Base-by-base conservation (phyloP, 2,113 vertebrate species). In the Elgaria multicarinata region DNA sequence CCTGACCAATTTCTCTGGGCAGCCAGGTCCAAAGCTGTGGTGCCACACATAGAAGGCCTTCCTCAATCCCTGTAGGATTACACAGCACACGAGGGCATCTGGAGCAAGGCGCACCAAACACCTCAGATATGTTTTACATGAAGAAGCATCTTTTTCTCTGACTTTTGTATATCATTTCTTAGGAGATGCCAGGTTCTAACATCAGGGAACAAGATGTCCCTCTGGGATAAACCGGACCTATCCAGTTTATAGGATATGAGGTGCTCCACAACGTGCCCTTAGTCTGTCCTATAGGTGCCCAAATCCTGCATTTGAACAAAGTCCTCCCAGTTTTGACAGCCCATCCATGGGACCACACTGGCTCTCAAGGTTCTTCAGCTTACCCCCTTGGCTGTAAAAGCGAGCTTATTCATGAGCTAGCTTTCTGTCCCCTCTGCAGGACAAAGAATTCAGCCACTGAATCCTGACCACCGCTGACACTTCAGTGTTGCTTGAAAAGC, bases 361-460 rank as follows among this genome's bases (percentile, higher is more conserved):
- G 46, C 55, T 72, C 13, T 42, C 36, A 10, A 72, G 33, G 66
- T 46, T 66, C 39, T 42, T 46, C 36, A 82, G 66, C 8, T 9
- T 67, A 24, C 7, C 39, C 28, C 31, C 18, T 3, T 82, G 9
- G 28, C 39, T 55, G 3, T 39, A 53, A 66, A 46, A 20, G 39
- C 42, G n/a, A 87, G 12, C 3, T 20, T 6, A 24, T 7, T 87
- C 50, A 71, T 31, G 16, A 55, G 13, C n/a, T 10, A 0, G 0
- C 44, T 1, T 53, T 39, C 66, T 36, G 64, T 24, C 46, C 64
- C 33, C 2, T 12, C n/a, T 42, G 0, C 3, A 89, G 42, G 50
- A 66, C 55, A 83, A 82, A n/a, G 4, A 2, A 9, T 66, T 53
- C 53, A 20, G 39, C 22, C 20, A 36, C 16, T 81, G 66, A 10